Evolutionary conservation across 2,113 vertebrate genomes (phyloP), one percentile per base, ranked within the genome.

Genomic region (Elachura formosa): DNA sequence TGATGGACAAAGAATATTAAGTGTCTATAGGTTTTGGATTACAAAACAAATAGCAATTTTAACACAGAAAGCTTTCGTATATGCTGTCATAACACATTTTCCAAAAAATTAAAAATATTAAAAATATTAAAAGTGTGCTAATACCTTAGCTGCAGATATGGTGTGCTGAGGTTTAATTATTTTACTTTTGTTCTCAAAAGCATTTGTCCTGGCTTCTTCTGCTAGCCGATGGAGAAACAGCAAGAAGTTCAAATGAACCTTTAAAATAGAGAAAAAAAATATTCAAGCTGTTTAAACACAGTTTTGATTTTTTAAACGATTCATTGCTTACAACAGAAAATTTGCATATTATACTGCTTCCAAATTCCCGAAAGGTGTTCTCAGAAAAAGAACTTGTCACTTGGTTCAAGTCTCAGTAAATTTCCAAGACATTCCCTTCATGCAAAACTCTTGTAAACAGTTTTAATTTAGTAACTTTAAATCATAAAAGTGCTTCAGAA

Each of bases 161-260:
- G 95, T 3, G 36, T 98, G 98, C 25, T 98, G 96, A 21, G 97
- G 83, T 82, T 97, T 98, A 94, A 98, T 97, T 67, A 93, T 41
- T 93, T 92, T 92, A 93, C 96, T 98, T 75, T 94, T 98, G 48
- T 79, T 93, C 75, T 94, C 97, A 89, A 97, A 97, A 81, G 98
- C 98, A 48, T 97, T 98, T 91, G 84, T 90, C 67, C 97, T 97
- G 54, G 98, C 83, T 94, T 98, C 98, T 93, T 98, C 97, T 71
- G 98, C 98, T 73, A 98, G 86, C 26, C 97, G 98, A 80, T 94
- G 97, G 19, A 98, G 86, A 95, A 98, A 98, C 11, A 98, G 63
- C 59, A 98, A 95, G 92, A 97, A 98, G 69, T 33, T 97, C 93
- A 98, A 96, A 88, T 98, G 97, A n/a, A 98, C 75, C 98, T 98